Evolutionary conservation across 2,888 invertebrate species (phyloP), one percentile per base, ranked within the genome.

Genomic region (Operophtera brumata): DNA sequence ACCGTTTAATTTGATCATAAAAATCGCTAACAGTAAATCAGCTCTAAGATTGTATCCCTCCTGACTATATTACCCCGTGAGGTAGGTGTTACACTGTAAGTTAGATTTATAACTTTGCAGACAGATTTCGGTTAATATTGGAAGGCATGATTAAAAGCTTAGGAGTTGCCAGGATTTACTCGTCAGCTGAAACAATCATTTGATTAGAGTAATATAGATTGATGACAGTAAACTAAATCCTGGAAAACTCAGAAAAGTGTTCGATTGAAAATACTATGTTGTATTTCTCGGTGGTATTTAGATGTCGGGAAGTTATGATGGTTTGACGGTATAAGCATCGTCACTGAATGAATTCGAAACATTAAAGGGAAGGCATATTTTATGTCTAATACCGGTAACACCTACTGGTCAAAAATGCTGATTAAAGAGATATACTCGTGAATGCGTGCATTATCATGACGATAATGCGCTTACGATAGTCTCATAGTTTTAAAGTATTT

Each of bases 21-120:
- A 52, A 42, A 28, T 41, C 52, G 46, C 41, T 46, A 26, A 11
- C 34, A 12, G 41, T 54, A 54, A 54, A 54, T 54, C 53, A 37
- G 32, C 20, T 8, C 32, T 37, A 11, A 28, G 34, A 47, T 47
- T 41, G 39, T 26, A 46, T 46, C 42, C 41, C 36, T 10, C 26
- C 13, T 11, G 0, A 25, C 35, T 13, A n/a, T 41, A 48, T 32
- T 10, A 12, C 28, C 14, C 32, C 35, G 28, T 20, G 14, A 32
- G 36, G 41, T 42, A 52, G 47, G 7, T 47, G 42, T 41, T 39
- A 44, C 39, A 3, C 30, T 13, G n/a, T 3, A 7, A 11, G 36
- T 42, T 36, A 30, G 41, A 43, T 53, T 53, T 47, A 47, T 39
- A 43, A 20, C 47, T 37, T 48, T 11, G 40, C 20, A 36, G 48